Conservation (phyloP, 2,888 invertebrate genomes). For the Micoletzkya japonica region DNA sequence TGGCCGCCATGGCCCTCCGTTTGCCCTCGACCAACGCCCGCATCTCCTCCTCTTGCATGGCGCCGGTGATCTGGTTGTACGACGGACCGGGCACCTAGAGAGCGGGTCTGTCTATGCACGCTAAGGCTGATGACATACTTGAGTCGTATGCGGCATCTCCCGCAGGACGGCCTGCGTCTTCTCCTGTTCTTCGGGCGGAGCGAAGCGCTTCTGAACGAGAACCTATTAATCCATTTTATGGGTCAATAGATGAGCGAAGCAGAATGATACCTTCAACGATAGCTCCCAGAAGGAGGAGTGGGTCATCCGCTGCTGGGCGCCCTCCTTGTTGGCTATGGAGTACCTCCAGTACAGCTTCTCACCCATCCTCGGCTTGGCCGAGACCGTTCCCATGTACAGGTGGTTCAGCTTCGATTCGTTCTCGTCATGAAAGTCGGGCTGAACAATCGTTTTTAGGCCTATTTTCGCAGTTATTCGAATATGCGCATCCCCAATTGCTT, state of each 20-base stretch:
- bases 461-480: not conserved
- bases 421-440: conserved; percentile 27
- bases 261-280: conserved; percentile 29
- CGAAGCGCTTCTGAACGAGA: no score
- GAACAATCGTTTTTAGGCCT: not conserved
- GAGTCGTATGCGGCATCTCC: no score
- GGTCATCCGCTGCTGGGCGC: conserved; percentile 48
- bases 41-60: not conserved
- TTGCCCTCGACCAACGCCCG: not conserved
- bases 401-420: conserved; percentile 47
- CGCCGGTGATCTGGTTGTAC: not conserved
- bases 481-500: not conserved
- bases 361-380: conserved; percentile 37
- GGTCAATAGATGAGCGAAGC: no score
- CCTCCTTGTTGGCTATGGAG: conserved; percentile 34
- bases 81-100: not conserved
- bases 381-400: conserved; percentile 44
- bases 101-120: no score
- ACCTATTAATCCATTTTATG: no score
- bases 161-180: no score
- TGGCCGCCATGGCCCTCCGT: not conserved
- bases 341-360: conserved; percentile 31
- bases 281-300: conserved; percentile 59
- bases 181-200: no score
- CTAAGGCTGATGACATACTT: no score